A percentile compares a stretch with the other conserved stretches of the same genome.
phyloP scores from a whole-genome alignment of 2,888 invertebrate species.

The Anthophora plumipes region DNA sequence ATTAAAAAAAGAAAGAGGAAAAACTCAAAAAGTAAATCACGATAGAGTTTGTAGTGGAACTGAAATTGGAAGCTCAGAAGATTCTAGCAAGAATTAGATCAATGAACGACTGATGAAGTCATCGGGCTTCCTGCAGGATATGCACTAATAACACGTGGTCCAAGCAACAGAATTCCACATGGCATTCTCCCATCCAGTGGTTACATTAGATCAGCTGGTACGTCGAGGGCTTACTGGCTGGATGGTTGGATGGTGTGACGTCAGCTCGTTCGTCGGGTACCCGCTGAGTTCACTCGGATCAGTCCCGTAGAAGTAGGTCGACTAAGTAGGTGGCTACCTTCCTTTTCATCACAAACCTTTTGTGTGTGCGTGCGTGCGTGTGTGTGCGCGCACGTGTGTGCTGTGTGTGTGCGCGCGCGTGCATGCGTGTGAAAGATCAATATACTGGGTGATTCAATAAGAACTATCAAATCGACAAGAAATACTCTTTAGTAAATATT shows the following conservation, averaged over 20 bases:
- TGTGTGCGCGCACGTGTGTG: too few relatives aligned
- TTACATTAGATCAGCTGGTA: conserved; percentile 73
- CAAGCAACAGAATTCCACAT: conserved; percentile 65
- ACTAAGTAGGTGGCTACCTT: conserved; percentile 68
- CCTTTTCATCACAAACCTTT: conserved; percentile 62
- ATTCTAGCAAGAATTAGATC: not conserved
- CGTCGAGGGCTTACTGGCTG: conserved; percentile 66
- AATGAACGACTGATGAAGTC: conserved; percentile 21
- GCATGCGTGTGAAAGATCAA: too few relatives aligned
- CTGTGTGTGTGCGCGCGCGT: not conserved
- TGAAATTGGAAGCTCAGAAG: not conserved
- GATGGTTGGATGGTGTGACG: conserved; percentile 71
- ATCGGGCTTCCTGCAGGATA: conserved; percentile 21
- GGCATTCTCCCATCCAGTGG: conserved; percentile 71
- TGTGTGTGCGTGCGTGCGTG: not conserved
- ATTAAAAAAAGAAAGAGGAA: not conserved
- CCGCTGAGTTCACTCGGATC: conserved; percentile 68
- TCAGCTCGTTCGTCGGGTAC: conserved; percentile 71
- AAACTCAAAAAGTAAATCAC: not conserved
- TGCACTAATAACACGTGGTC: conserved; percentile 61
- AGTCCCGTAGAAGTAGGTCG: conserved; percentile 72
- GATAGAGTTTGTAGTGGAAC: not conserved
- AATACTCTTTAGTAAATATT: too few relatives aligned
- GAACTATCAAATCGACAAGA: too few relatives aligned
- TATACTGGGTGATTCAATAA: too few relatives aligned